Base-by-base conservation (phyloP, 1,140 invertebrate species). In the Olivierus martensii region DNA sequence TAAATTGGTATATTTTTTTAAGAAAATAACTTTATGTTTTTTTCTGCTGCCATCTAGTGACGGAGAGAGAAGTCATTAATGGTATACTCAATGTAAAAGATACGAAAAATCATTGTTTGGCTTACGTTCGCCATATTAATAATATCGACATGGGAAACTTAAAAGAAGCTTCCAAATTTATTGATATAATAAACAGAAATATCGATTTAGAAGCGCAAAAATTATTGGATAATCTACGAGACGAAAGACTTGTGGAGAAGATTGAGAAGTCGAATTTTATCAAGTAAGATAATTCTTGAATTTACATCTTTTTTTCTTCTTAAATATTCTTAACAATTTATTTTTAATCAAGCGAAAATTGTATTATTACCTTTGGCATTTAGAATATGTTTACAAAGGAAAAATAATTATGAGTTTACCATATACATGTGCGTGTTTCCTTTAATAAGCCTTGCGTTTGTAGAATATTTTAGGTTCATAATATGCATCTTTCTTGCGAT, bases 131-230 rank as follows among this genome's bases (percentile, higher is more conserved):
- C 44, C 90, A 93, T 66, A 97, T 99, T 64, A 92, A 93, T 68
- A 97, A 97, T 64, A 96, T 99, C 28, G 96, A 97, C 70, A 73
- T 96, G 22, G 89, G 93, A 68, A 91, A 96, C 67, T 69, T 95
- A 18, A 85, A 87, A 62, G 92, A 93, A 67, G 91, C 91, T 2
- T 83, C 85, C 45, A 80, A 94, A 17, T 99, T 95, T 64, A 79
- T 98, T 47, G 94, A 99, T 68, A 92, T 98, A 45, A 76, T 86
- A 2, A 93, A 94, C 66, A 73, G 91, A 59, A 87, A 86, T 66
- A 78, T 97, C 46, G 93, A 98, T 67, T 83, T 83, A 0, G 93
- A 98, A 70, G 89, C 94, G 1, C 81, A 87, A 1, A 88, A 88
- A 63, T 73, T 97, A 12, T 68, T 99, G 12, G 83, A 82, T 7